Conservation (phyloP, 1,140 invertebrate species). For the Hyles euphorbiae region DNA sequence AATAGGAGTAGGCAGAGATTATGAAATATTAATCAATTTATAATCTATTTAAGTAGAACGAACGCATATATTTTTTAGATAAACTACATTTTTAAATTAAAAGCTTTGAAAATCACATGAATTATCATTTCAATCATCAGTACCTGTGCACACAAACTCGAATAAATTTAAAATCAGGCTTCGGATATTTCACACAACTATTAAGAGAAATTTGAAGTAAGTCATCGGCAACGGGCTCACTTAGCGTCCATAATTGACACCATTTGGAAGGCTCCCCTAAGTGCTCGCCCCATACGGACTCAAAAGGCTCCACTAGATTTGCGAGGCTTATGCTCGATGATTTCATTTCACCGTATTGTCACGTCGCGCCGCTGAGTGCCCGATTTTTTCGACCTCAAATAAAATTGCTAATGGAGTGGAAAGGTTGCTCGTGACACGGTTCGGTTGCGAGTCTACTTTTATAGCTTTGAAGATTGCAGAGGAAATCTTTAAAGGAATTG, state of each 20-base stretch:
- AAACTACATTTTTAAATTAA: too few relatives aligned
- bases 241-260: constrained; percentile 71
- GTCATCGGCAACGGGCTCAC: constrained; percentile 32
- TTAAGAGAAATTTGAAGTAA: neutral
- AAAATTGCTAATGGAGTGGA: constrained; percentile 72
- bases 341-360: constrained; percentile 69
- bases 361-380: constrained; percentile 61
- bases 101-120: too few relatives aligned
- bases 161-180: too few relatives aligned
- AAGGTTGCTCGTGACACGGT: constrained; percentile 31
- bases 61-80: too few relatives aligned
- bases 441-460: constrained; percentile 28
- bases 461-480: constrained; percentile 15
- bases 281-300: constrained; percentile 59
- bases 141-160: too few relatives aligned
- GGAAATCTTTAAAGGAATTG: neutral
- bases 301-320: constrained; percentile 58
- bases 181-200: neutral
- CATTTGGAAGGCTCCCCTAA: constrained; percentile 59
- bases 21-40: too few relatives aligned
- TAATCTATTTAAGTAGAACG: too few relatives aligned
- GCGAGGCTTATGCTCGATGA: constrained; percentile 64
- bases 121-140: too few relatives aligned
- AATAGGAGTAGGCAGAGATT: too few relatives aligned
- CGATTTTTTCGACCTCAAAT: constrained; percentile 56